Evolutionary conservation across 2,888 invertebrate genomes (phyloP).

Genomic region (Andrena hattorfiana): DNA sequence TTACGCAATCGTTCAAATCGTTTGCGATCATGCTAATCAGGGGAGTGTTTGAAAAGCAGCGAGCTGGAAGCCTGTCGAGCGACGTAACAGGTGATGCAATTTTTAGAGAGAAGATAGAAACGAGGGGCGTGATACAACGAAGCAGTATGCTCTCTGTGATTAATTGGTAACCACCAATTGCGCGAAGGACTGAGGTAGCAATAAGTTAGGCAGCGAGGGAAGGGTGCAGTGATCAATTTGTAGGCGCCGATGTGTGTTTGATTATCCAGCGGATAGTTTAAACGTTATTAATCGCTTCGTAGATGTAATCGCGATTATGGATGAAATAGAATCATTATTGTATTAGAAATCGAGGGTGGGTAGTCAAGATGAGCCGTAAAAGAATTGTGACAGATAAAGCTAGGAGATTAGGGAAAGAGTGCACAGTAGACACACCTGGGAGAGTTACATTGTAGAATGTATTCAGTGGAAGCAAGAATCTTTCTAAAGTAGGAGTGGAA

Average conservation of each 20-base stretch:
- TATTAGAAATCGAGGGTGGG: not conserved
- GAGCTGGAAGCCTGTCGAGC: not conserved
- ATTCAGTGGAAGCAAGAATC: too few relatives aligned
- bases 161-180: slow-evolving; percentile 20
- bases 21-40: not conserved
- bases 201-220: not conserved
- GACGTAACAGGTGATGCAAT: slow-evolving; percentile 20
- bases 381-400: too few relatives aligned
- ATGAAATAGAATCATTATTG: not conserved
- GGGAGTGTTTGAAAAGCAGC: not conserved
- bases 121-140: not conserved
- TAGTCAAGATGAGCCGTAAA: not conserved
- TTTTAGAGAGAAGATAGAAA: not conserved
- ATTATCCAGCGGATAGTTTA: not conserved
- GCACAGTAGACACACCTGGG: too few relatives aligned
- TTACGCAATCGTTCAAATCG: slow-evolving; percentile 16
- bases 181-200: not conserved
- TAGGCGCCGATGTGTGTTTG: not conserved
- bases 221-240: not conserved
- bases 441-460: too few relatives aligned
- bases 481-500: too few relatives aligned
- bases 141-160: slow-evolving; percentile 5
- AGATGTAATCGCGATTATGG: not conserved
- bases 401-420: too few relatives aligned
- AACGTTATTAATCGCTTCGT: not conserved